A percentile compares a stretch with the other conserved stretches of the same genome.
Evolutionary conservation across 2,888 invertebrate genomes (phyloP).

Genomic region (Stenichneumon culpator): DNA sequence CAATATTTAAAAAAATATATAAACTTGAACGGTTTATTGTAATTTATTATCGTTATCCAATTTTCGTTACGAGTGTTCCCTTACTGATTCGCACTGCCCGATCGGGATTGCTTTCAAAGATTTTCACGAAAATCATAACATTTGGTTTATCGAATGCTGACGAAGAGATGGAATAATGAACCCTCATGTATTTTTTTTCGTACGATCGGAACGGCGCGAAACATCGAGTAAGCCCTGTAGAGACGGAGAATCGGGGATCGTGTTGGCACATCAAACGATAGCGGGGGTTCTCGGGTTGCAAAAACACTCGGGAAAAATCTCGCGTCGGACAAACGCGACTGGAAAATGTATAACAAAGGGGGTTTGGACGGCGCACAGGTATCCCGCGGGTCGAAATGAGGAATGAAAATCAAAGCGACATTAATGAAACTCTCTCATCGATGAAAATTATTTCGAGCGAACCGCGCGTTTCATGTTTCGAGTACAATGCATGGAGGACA

Average conservation of each 20-base stretch:
- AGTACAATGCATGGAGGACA: background rate
- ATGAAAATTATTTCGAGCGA: conserved; percentile 76
- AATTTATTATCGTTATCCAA: background rate
- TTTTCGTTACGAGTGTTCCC: background rate
- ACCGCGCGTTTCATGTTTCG: conserved; percentile 75
- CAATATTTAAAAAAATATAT: background rate
- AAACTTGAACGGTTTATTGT: background rate
- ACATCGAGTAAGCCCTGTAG: conserved; percentile 6
- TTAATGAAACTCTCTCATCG: conserved; percentile 75
- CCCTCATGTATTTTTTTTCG: background rate
- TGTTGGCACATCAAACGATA: conserved; percentile 13
- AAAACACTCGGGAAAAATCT: conserved; percentile 19
- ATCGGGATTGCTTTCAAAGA: background rate
- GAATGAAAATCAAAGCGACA: conserved; percentile 78
- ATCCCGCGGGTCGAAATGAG: conserved; percentile 8
- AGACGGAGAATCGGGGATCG: background rate
- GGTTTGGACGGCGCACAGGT: background rate
- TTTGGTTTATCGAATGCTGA: background rate
- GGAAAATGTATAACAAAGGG: conserved; percentile 44
- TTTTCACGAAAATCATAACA: background rate
- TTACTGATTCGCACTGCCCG: background rate
- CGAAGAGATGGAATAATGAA: background rate
- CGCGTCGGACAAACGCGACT: background rate
- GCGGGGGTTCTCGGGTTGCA: conserved; percentile 20
- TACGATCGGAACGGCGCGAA: background rate